Conservation (phyloP, 2,113 vertebrate genomes). For the Oreochromis niloticus region DNA sequence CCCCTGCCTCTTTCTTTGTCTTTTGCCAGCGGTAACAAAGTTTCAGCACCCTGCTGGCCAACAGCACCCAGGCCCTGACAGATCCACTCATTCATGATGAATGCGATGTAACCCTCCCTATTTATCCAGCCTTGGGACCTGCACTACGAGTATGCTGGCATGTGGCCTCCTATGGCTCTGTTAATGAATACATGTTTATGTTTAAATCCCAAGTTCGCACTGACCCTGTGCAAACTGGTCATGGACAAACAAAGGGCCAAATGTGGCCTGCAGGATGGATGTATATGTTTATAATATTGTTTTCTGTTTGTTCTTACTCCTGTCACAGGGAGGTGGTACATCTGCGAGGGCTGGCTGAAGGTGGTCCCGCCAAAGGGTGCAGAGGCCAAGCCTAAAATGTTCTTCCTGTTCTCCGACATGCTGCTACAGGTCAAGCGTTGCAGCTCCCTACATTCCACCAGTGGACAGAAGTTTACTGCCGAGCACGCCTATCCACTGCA, state of each 20-base stretch:
- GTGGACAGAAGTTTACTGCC: conserved; percentile 68
- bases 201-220: background rate
- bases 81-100: background rate
- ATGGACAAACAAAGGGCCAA: rapidly evolving
- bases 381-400: conserved; percentile 77
- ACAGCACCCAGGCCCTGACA: background rate
- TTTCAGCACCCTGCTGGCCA: background rate
- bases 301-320: background rate
- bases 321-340: conserved; percentile 62
- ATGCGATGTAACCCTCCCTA: background rate
- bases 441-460: conserved; percentile 67
- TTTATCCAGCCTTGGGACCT: background rate
- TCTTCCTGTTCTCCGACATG: conserved; percentile 89
- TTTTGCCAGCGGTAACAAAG: background rate
- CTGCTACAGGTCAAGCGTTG: conserved; percentile 81
- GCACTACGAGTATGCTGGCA: background rate
- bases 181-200: background rate
- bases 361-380: conserved; percentile 67
- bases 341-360: conserved; percentile 76
- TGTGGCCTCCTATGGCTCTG: background rate
- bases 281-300: background rate
- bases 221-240: background rate
- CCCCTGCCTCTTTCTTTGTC: background rate
- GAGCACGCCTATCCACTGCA: conserved; percentile 72
- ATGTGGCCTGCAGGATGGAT: background rate